A percentile compares a stretch with the other conserved stretches of the same genome.
phyloP scores from a whole-genome alignment of 2,888 invertebrate species.

The Schizaphis graminum region DNA sequence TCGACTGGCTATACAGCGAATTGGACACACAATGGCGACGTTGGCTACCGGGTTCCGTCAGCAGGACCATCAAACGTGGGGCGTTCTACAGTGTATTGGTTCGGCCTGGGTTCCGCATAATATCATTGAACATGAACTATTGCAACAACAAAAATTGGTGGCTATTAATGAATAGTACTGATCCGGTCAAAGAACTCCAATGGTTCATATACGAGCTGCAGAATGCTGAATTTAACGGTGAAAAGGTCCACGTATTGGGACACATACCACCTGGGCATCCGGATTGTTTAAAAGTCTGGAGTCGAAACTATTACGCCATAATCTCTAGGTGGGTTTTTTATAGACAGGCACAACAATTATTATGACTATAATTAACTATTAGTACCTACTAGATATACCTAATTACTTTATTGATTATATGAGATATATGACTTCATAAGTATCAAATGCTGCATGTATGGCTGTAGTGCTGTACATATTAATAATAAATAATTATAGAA shows the following conservation, averaged over 20 bases:
- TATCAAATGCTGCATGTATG: too few species aligned
- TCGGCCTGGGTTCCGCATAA: constrained; percentile 89
- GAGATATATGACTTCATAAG: too few species aligned
- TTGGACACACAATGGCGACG: constrained; percentile 90
- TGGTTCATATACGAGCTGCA: constrained; percentile 96
- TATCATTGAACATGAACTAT: constrained; percentile 97
- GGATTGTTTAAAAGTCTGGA: constrained; percentile 95
- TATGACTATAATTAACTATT: neutral
- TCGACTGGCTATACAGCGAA: constrained; percentile 93
- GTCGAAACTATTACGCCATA: constrained; percentile 91
- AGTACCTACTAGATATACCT: too few species aligned
- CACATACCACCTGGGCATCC: constrained; percentile 96
- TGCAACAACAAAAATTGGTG: constrained; percentile 98
- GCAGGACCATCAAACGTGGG: constrained; percentile 86
- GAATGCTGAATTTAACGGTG: constrained; percentile 91
- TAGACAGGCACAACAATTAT: neutral
- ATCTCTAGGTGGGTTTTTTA: constrained; percentile 77
- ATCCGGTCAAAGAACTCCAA: constrained; percentile 93
- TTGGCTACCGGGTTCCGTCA: constrained; percentile 91
- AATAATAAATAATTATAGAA: too few species aligned
- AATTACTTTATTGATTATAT: too few species aligned
- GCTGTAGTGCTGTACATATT: too few species aligned
- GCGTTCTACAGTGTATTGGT: constrained; percentile 94
- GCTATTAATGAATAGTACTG: constrained; percentile 93
- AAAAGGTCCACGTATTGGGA: constrained; percentile 96